phyloP scores from a whole-genome alignment of 1,140 invertebrate species.

The Listronotus oregonensis region DNA sequence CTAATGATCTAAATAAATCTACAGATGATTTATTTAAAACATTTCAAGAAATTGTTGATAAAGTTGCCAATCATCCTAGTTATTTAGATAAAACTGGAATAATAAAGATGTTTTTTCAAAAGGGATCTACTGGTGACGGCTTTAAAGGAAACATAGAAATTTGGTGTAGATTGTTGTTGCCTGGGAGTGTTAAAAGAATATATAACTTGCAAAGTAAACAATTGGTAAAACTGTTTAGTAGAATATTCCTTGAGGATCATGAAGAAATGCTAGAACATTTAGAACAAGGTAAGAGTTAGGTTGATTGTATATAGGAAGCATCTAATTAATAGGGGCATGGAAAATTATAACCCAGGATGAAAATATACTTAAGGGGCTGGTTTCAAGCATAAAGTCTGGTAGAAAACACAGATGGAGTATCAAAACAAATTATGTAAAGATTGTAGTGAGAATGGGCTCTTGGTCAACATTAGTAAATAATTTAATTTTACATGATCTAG shows the following conservation, averaged over 20 bases:
- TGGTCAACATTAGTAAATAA: too few relatives aligned
- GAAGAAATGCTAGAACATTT: slow-evolving; percentile 85
- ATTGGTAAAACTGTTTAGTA: slow-evolving; percentile 85
- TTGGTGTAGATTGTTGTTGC: slow-evolving; percentile 86
- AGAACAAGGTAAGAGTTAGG: slow-evolving; percentile 65
- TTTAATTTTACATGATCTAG: too few relatives aligned
- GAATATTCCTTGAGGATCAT: slow-evolving; percentile 74
- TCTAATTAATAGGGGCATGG: too few relatives aligned
- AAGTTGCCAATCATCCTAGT: slow-evolving; percentile 75
- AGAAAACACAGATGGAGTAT: too few relatives aligned
- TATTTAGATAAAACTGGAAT: slow-evolving; percentile 83
- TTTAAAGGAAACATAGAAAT: slow-evolving; percentile 80
- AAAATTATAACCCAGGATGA: too few relatives aligned
- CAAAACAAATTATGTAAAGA: too few relatives aligned
- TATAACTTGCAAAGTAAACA: slow-evolving; percentile 94
- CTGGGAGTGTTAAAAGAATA: slow-evolving; percentile 78
- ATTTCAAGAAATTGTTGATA: slow-evolving; percentile 76
- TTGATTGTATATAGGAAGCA: not conserved
- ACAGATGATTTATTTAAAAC: slow-evolving; percentile 62
- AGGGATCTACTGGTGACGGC: slow-evolving; percentile 67
- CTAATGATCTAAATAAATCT: not conserved
- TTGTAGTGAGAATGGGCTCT: too few relatives aligned
- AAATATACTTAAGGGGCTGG: too few relatives aligned
- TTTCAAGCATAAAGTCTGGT: too few relatives aligned
- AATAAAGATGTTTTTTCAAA: slow-evolving; percentile 71